Base-by-base conservation (phyloP, 2,113 vertebrate genomes). In the Clarias magur region DNA sequence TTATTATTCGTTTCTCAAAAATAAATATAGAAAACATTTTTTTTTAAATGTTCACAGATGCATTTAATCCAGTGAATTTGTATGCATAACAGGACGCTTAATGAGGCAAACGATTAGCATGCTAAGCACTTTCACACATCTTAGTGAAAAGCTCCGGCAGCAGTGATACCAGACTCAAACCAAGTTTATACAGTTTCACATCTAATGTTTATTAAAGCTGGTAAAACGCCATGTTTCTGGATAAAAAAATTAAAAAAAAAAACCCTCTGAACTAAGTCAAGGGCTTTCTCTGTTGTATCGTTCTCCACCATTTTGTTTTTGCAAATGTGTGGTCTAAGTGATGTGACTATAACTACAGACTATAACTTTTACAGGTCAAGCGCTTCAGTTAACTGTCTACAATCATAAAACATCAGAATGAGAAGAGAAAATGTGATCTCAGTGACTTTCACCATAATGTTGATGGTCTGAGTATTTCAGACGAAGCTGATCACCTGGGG, bases 51-150 rank as follows among this genome's bases (percentile, higher is more conserved):
- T 23, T 23, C 19, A 59, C 17, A 59, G 85, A 38, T 13, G 15
- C 70, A 9, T 80, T 86, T 42, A 30, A 56, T 65, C 53, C 34
- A 57, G 76, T n/a, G 9, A 27, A 82, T 89, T 87, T 60, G 83
- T 87, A 87, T 87, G 82, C 86, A 62, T n/a, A 19, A 67, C 76
- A 85, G 60, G 30, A 57, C 27, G 21, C 25, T 70, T 72, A 15
- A 42, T 75, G 67, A 38, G 70, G 60, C 60, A 23, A 62, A 17
- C 21, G 42, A 56, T 83, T 59, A 86, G 82, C 80, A 86, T 87
- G 76, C 82, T 87, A 82, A 84, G 54, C 85, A 86, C 42, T 85
- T 65, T 30, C 42, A 79, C 48, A 83, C 17, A 23, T 83, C 62
- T 60, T 38, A 16, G 27, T 30, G 15, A 72, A 81, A 83, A 86